Evolutionary conservation across 2,113 vertebrate genomes (phyloP), one percentile per base, ranked within the genome.

Genomic region (Pagrus major): DNA sequence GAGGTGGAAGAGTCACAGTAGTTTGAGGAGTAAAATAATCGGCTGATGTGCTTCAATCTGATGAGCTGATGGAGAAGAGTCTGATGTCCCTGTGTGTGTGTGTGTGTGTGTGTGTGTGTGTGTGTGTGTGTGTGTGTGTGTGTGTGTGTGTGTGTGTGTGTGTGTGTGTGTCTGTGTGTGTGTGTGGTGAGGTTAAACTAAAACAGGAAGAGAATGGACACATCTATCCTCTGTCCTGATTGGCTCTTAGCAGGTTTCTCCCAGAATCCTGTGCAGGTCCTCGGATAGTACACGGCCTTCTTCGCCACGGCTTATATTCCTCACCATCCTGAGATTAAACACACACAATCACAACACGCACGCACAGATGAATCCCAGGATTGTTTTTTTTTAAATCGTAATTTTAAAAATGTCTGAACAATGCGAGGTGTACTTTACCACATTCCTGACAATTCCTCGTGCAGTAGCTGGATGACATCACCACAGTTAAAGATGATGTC

Each of bases 401-500:
- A 25, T 42, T 55, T 60, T 49, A 31, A 56, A 66, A 60, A 6
- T 27, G 6, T 7, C 31, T 51, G 4, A 66, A 60, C 1, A 42
- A 61, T 14, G 15, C 0, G 3, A 4, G 0, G 12, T 1, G 8
- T 31, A 3, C 20, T 93, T 93, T 95, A 97, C 96, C 96, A 97
- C 65, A 95, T 93, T 81, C 96, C 96, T 51, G 95, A 95, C 55
- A 91, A 78, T 44, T 95, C 95, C 84, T 96, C 95, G 23, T 94
- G 94, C 70, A 97, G 76, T 64, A 98, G 91, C 81, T 96, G 94
- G 81, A 98, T 96, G 83, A 95, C 94, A 83, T 97, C 97, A 14
- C 97, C 96, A 0, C 94, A 95, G 89, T 95, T 97, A 85, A 97
- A 94, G 80, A 96, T 92, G 80, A 98, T 89, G 68, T 98, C 96